Evolutionary conservation across 2,888 invertebrate genomes (phyloP), one percentile per base, ranked within the genome.

Genomic region (Cantharis lateralis): DNA sequence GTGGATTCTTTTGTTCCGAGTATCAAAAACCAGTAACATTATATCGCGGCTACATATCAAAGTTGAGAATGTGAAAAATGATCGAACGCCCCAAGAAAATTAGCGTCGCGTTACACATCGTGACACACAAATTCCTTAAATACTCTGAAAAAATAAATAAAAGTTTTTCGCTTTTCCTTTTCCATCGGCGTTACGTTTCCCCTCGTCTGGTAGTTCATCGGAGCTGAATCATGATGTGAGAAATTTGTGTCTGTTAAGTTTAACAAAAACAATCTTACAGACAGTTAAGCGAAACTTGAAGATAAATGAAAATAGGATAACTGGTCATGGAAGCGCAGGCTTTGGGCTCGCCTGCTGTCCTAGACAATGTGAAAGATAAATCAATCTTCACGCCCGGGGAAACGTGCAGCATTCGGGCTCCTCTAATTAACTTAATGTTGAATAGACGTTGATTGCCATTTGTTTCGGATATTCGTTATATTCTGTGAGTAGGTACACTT

Each of bases 281-380:
- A 66, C 24, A 66, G 64, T 66, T 66, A 24, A 20, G 20, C 64
- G 18, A n/a, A 68, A 66, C 66, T 66, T 66, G 48, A 69, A 68
- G 32, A 68, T 70, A 70, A 63, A 70, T 66, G 77, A 77, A 77
- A 75, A 77, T 72, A 61, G 69, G 75, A 78, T 78, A 78, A 75
- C 78, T 75, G 78, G 75, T 72, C 78, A 75, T 75, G 78, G 75
- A 69, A 69, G 71, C 61, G 61, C 68, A 62, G 72, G 68, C 62
- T 28, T 68, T 70, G 71, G 71, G 71, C 70, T 78, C 82, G 78
- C 84, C 83, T 79, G 82, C 82, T 80, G 83, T 79, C 82, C 80
- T 81, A 83, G 83, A 84, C 84, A 84, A 83, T 83, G 83, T 79
- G 79, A 75, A 79, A 82, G 82, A 84, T 84, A 84, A 84, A 84